A percentile compares a stretch with the other conserved stretches of the same genome.
phyloP scores from a whole-genome alignment of 2,888 invertebrate genomes.

The Ectropis crepuscularia region DNA sequence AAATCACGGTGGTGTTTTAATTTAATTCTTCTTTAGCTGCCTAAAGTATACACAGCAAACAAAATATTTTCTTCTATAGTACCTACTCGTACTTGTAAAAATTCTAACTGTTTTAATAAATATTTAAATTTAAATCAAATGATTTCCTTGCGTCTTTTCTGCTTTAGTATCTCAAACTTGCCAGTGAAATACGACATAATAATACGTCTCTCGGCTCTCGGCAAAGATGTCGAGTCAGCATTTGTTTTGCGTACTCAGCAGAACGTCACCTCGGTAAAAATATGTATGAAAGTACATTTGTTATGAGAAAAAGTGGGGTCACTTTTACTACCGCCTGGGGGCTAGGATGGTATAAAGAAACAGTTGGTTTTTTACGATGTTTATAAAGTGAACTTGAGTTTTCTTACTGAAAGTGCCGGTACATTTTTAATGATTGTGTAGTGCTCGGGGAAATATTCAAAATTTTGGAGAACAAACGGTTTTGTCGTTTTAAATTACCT shows the following conservation, averaged over 20 bases:
- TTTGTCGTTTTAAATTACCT: no score
- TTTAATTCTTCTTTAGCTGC: no score
- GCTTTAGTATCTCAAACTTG: no score
- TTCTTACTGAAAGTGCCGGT: constrained; percentile 15
- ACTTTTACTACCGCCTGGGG: constrained; percentile 18
- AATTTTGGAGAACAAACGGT: neutral
- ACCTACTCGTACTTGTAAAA: no score
- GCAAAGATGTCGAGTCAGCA: neutral
- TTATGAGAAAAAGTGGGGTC: constrained; percentile 16
- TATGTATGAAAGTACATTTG: constrained; percentile 28
- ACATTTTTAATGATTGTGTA: constrained; percentile 14
- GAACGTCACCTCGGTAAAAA: constrained; percentile 6
- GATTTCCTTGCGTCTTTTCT: no score
- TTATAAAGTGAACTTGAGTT: constrained; percentile 12
- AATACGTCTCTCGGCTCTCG: no score
- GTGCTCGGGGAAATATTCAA: neutral
- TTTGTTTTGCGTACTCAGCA: constrained; percentile 3
- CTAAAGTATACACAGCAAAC: no score
- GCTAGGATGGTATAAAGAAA: neutral
- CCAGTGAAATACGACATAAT: no score
- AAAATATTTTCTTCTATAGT: no score
- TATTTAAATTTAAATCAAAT: no score
- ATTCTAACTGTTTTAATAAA: no score
- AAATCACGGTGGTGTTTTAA: no score
- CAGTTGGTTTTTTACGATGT: constrained; percentile 20